phyloP scores from a whole-genome alignment of 2,797 vertebrate genomes.

The Falco cherrug region DNA sequence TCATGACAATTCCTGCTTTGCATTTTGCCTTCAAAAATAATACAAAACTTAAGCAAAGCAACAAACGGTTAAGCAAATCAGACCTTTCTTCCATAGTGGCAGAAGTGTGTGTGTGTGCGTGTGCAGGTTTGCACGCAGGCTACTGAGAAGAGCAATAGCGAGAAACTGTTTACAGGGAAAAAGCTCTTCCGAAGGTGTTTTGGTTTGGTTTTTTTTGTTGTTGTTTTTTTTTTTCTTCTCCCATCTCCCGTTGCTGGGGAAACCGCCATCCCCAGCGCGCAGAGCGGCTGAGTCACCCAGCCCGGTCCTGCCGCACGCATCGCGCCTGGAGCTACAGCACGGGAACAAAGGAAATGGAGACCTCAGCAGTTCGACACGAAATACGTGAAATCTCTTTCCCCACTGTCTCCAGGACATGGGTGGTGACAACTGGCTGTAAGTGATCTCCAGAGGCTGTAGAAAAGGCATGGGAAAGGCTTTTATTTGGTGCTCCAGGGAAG shows the following conservation, averaged over 20 bases:
- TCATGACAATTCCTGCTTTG: not conserved
- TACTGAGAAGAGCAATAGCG: not conserved
- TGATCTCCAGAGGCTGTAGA: not conserved
- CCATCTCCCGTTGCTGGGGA: constrained; percentile 75
- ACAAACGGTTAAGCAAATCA: not conserved
- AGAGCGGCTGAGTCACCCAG: constrained; percentile 69
- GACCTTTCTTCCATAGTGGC: not conserved
- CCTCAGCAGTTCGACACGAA: not conserved
- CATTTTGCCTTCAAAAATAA: not conserved
- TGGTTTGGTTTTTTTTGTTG: not conserved
- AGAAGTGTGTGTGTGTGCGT: not conserved
- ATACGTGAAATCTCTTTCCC: not conserved
- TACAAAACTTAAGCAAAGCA: not conserved
- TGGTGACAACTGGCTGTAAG: not conserved
- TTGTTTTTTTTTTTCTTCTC: not conserved
- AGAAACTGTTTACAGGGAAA: constrained; percentile 53
- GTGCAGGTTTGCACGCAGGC: not conserved
- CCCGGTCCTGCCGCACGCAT: constrained; percentile 42
- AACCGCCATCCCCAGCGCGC: constrained; percentile 63
- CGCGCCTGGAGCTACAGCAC: constrained; percentile 26
- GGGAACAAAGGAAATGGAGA: constrained; percentile 62
- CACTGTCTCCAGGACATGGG: not conserved
- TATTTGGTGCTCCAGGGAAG: not conserved
- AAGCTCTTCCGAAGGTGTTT: constrained; percentile 23
- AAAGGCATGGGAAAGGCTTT: not conserved